Conservation (phyloP, 2,797 vertebrate species). For the Melanitta fusca region DNA sequence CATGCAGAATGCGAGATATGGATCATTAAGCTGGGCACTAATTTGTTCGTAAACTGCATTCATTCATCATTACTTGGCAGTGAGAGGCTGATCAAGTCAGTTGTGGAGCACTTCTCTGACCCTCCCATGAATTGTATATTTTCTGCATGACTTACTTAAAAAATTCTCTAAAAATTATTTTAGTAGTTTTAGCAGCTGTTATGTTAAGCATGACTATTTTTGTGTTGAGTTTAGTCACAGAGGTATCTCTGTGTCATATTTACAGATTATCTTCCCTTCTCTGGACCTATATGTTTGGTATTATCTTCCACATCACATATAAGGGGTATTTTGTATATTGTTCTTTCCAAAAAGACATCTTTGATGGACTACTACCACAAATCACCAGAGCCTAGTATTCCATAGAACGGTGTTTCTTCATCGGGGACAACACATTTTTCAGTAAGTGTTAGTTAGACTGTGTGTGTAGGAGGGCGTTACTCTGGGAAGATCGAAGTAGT, state of each 20-base stretch:
- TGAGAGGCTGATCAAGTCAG: conserved; percentile 18
- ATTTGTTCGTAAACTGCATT: conserved; percentile 36
- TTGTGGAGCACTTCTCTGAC: neutral
- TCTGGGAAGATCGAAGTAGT: neutral
- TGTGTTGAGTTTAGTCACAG: neutral
- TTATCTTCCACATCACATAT: neutral
- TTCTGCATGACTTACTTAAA: conserved; percentile 5
- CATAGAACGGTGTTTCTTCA: neutral
- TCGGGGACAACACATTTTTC: neutral
- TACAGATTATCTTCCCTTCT: neutral
- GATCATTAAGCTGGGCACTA: conserved; percentile 44
- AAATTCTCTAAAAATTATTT: conserved; percentile 9
- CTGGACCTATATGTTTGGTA: neutral
- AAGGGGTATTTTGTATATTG: neutral
- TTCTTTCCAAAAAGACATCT: neutral
- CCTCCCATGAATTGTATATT: neutral
- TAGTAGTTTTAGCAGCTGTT: neutral
- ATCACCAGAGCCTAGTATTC: neutral
- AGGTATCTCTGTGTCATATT: neutral
- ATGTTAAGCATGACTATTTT: neutral
- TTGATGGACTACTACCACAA: neutral
- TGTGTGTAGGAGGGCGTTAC: neutral
- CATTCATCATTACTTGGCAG: conserved; percentile 37
- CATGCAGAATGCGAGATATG: conserved; percentile 2
- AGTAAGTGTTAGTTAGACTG: neutral